A percentile compares a stretch with the other conserved stretches of the same genome.
Evolutionary conservation across 1,140 invertebrate species (phyloP).

Genomic region (Drosophila lini): DNA sequence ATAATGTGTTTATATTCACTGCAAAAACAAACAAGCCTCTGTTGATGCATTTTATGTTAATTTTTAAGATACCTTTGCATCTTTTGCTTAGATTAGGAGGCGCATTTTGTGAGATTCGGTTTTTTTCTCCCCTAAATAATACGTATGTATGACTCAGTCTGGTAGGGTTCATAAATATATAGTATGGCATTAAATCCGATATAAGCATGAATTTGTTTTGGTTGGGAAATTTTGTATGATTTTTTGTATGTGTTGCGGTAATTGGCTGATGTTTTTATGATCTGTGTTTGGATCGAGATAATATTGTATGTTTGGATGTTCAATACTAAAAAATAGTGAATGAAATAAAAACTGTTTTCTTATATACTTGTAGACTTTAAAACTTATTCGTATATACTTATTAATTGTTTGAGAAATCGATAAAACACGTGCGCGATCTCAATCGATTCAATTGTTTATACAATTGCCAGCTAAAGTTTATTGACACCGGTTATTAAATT

Average conservation of each 20-base stretch:
- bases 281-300: not conserved
- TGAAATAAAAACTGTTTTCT: not conserved
- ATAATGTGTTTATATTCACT: constrained; percentile 52
- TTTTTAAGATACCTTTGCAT: constrained; percentile 45
- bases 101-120: constrained; percentile 19
- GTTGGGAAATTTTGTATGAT: not conserved
- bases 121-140: constrained; percentile 9
- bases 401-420: constrained; percentile 4
- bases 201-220: not conserved
- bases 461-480: constrained; percentile 58
- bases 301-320: too few species aligned
- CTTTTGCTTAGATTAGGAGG: constrained; percentile 35
- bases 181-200: not conserved
- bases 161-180: constrained; percentile 4
- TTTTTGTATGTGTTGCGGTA: constrained; percentile 1
- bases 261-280: not conserved
- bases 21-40: constrained; percentile 37
- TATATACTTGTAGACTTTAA: not conserved
- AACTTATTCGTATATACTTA: not conserved
- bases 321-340: not conserved
- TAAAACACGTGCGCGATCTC: constrained; percentile 10
- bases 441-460: constrained; percentile 47
- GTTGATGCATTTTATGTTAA: constrained; percentile 46
- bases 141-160: constrained; percentile 26
- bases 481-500: constrained; percentile 56